Evolutionary conservation across 2,797 vertebrate species (phyloP).

Genomic region (Pseudopleuronectes americanus): DNA sequence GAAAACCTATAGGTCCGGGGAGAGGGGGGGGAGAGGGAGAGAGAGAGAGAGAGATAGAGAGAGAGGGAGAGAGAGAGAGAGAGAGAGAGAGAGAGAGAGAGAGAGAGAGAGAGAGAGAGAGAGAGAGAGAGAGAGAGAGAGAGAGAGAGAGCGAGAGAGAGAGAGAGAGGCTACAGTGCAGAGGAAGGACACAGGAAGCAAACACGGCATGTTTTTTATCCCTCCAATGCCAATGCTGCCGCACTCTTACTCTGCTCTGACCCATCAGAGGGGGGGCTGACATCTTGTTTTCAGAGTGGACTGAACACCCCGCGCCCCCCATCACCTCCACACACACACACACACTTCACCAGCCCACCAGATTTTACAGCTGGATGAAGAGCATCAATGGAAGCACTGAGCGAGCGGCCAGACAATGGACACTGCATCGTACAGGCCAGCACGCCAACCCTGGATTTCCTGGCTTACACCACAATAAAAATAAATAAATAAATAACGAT

Average conservation of each 20-base stretch:
- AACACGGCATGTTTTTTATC: conserved; percentile 71
- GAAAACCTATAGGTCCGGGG: conserved; percentile 69
- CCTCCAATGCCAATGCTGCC: conserved; percentile 43
- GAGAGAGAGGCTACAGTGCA: conserved; percentile 34
- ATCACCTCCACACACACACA: conserved; percentile 27
- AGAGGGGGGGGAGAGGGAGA: conserved; percentile 3
- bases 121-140: conserved; percentile 11
- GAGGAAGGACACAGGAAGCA: conserved; percentile 78
- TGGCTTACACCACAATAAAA: conserved; percentile 76
- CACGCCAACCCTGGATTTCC: conserved; percentile 82
- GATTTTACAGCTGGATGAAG: conserved; percentile 86
- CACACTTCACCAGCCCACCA: conserved; percentile 60
- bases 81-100: conserved; percentile 3
- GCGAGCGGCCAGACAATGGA: conserved; percentile 74
- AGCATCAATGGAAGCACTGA: conserved; percentile 82
- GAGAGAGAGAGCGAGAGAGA: conserved; percentile 23
- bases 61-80: background rate
- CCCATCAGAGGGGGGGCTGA: conserved; percentile 49
- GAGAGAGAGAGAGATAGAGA: conserved; percentile 8
- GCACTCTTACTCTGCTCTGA: conserved; percentile 49
- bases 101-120: conserved; percentile 2
- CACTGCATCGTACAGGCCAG: conserved; percentile 57
- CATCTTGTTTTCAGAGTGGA: conserved; percentile 78
- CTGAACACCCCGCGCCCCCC: conserved; percentile 55
- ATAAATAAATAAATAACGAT: conserved; percentile 20